Evolutionary conservation across 2,797 vertebrate genomes (phyloP), one percentile per base, ranked within the genome.

Genomic region (Pelobates cultripes): DNA sequence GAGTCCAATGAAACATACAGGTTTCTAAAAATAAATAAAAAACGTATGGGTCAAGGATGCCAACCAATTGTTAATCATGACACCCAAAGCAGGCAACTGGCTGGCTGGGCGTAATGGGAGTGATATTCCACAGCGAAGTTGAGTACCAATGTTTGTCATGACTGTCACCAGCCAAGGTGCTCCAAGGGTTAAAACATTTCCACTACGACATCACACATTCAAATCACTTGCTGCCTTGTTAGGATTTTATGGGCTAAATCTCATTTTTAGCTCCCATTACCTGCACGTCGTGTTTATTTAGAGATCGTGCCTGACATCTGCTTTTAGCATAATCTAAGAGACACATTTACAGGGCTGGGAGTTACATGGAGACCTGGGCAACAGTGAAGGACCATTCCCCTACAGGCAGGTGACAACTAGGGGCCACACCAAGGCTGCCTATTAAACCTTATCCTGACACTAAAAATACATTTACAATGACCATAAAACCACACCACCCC

Each of bases 231-330:
- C 76, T 57, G 15, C 10, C 45, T n/a, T 57, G 13, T 40, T 61
- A 40, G 73, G 17, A 60, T 45, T 43, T 40, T 9, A 43, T 13
- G 66, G 9, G 57, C 60, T 64, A 43, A 28, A 43, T n/a, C 41
- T 61, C 53, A 74, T 8, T 1, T 47, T 66, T 4, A 51, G 60
- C 70, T n/a, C 69, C 57, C 43, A 71, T 63, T 79, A 60, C 40
- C n/a, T 60, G 70, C 44, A 53, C 15, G 9, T 41, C 1, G 44
- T 84, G 77, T 84, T 84, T 79, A 60, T 76, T 79, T 53, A 72
- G 74, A 80, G 73, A 81, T 84, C 45, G 7, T n/a, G 77, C 77
- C 68, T 80, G 55, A 80, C 87, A 88, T 89, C 89, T 90, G 89
- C 86, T 90, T 87, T 77, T 73, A 17, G 3, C 74, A 14, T 44